A percentile compares a stretch with the other conserved stretches of the same genome.
Evolutionary conservation across 2,797 vertebrate species (phyloP).

Genomic region (Caiman crocodilus): DNA sequence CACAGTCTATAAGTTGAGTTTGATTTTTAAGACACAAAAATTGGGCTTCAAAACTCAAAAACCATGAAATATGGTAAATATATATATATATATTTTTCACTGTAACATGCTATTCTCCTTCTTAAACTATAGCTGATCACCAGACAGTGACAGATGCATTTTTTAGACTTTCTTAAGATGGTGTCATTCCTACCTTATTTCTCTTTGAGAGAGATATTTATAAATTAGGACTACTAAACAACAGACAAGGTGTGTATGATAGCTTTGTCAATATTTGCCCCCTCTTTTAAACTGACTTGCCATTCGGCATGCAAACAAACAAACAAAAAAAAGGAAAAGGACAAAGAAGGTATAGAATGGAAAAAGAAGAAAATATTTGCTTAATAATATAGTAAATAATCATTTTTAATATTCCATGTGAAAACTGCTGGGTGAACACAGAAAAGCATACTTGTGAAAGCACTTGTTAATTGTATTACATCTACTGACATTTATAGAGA

Average conservation of each 20-base stretch:
- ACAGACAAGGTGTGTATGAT: background rate
- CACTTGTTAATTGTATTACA: background rate
- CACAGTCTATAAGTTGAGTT: too few species aligned
- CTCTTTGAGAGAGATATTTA: background rate
- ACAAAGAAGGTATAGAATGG: background rate
- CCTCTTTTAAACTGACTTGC: background rate
- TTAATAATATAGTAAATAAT: background rate
- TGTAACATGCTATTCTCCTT: background rate
- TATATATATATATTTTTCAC: background rate
- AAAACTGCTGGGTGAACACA: rapidly evolving
- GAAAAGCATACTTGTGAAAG: background rate
- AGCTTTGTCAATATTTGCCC: background rate
- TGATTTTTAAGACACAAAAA: too few species aligned
- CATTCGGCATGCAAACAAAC: background rate
- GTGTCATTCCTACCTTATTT: background rate
- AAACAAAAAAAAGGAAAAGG: background rate
- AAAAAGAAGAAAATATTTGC: background rate
- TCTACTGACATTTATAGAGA: background rate
- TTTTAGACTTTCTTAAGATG: background rate
- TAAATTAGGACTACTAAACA: background rate
- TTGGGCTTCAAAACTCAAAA: too few species aligned
- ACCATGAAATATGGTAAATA: too few species aligned
- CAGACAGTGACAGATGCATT: background rate
- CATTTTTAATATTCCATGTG: background rate
- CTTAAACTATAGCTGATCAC: background rate